Evolutionary conservation across 2,888 invertebrate genomes (phyloP).

Genomic region (Cryptus armator): DNA sequence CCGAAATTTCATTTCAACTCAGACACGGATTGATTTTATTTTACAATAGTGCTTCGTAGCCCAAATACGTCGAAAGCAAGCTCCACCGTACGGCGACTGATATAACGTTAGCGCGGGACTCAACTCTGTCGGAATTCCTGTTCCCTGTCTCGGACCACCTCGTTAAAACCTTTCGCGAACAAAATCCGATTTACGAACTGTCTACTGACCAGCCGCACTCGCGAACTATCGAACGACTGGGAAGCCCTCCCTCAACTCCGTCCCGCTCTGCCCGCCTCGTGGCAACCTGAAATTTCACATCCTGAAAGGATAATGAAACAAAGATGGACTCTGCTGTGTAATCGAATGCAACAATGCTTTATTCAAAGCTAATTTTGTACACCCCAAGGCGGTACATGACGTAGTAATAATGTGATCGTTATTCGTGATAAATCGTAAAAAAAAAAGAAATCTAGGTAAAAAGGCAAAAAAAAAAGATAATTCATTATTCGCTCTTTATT

Average conservation of each 20-base stretch:
- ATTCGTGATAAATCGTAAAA: not conserved
- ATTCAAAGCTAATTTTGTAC: not conserved
- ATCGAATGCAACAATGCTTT: not conserved
- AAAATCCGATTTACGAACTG: slow-evolving; percentile 18
- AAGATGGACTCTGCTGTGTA: not conserved
- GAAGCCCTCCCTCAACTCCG: not conserved
- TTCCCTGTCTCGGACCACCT: slow-evolving; percentile 7
- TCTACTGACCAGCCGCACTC: slow-evolving; percentile 13
- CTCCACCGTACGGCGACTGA: not conserved
- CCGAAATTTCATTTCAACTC: not conserved
- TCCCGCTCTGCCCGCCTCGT: not conserved
- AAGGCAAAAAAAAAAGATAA: not conserved
- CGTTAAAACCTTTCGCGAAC: slow-evolving; percentile 22
- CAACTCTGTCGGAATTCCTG: slow-evolving; percentile 1
- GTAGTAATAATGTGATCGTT: not conserved
- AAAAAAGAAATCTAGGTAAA: not conserved
- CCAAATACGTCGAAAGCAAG: not conserved
- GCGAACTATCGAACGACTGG: slow-evolving; percentile 13
- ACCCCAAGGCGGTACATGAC: not conserved
- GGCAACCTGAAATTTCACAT: slow-evolving; percentile 1
- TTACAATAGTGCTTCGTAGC: not conserved
- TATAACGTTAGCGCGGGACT: not conserved
- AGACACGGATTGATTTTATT: not conserved
- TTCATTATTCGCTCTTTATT: not conserved
- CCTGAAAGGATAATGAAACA: slow-evolving; percentile 15